Base-by-base conservation (phyloP, 2,113 vertebrate genomes). In the Sterrhoptilus dennistouni region DNA sequence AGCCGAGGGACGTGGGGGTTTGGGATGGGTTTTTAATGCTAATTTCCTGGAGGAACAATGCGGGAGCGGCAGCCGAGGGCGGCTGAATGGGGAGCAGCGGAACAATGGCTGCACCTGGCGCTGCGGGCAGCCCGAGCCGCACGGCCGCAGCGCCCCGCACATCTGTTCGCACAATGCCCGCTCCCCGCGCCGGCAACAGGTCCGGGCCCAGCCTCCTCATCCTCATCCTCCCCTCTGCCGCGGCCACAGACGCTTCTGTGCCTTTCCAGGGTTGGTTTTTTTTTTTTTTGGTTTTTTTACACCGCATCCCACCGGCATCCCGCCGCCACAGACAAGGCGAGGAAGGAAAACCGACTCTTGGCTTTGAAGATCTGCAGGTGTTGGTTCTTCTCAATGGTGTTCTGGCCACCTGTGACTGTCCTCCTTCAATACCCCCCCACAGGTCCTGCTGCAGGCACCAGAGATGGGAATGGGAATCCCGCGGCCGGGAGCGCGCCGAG, bases 91-190 rank as follows among this genome's bases (percentile, higher is more conserved):
- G 98, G 98, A 98, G 97, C 98, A 53, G 93, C 71, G 86, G 98
- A 98, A 99, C 98, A 99, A 99, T 99, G 97, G 98, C 98, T 98
- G 99, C 99, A 99, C 99, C 99, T 99, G 99, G 99, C 98, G 98
- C 98, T 81, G 97, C 96, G 97, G 98, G 98, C 98, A 63, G 95
- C 97, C 97, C 63, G 97, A 95, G 96, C 98, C 97, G 97, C 96
- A 52, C 29, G 98, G 96, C 97, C 60, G 98, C 98, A 98, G 98
- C 98, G 97, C 97, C 97, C 95, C 71, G 80, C 98, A 99, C 99
- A 99, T 99, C 99, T 99, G 99, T 98, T 98, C 95, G 83, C 96
- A 92, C 96, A 95, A 77, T 89, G 90, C 96, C 97, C 94, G 88
- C 83, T 81, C 70, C 77, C 77, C 85, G 28, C n/a, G 97, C 96